A percentile compares a stretch with the other conserved stretches of the same genome.
Conservation (phyloP, 2,113 vertebrate genomes). For the Arizona elegans region DNA sequence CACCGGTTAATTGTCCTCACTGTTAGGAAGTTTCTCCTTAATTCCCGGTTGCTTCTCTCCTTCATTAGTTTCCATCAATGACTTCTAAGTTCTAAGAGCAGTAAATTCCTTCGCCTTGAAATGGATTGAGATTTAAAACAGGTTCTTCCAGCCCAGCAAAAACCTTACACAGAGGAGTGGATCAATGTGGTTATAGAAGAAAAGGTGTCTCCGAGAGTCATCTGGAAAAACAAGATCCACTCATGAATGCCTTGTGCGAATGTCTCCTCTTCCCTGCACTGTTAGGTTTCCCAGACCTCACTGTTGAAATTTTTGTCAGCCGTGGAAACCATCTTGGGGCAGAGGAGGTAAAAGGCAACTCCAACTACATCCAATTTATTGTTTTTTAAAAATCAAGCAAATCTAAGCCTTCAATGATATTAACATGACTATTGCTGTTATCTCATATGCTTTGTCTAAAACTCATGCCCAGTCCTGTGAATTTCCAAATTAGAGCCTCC, state of each 20-base stretch:
- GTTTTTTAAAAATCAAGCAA: not conserved
- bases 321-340: not conserved
- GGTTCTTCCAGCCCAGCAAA: not conserved
- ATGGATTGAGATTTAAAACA: not conserved
- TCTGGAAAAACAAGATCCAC: not conserved
- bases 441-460: not conserved
- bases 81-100: not conserved
- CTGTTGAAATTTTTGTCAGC: not conserved
- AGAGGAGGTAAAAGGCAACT: not conserved
- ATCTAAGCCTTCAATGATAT: not conserved
- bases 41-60: not conserved
- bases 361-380: not conserved
- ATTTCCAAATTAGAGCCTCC: conserved; percentile 19
- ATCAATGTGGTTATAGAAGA: not conserved
- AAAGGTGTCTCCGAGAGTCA: not conserved
- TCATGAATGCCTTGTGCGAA: not conserved
- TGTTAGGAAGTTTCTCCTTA: not conserved
- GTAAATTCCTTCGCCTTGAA: not conserved
- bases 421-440: not conserved
- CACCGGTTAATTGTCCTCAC: not conserved
- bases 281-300: not conserved
- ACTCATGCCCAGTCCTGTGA: not conserved
- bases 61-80: not conserved
- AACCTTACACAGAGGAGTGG: not conserved
- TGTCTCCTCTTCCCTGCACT: not conserved